phyloP scores from a whole-genome alignment of 2,888 invertebrate genomes.

The Cataglyphis cursor region DNA sequence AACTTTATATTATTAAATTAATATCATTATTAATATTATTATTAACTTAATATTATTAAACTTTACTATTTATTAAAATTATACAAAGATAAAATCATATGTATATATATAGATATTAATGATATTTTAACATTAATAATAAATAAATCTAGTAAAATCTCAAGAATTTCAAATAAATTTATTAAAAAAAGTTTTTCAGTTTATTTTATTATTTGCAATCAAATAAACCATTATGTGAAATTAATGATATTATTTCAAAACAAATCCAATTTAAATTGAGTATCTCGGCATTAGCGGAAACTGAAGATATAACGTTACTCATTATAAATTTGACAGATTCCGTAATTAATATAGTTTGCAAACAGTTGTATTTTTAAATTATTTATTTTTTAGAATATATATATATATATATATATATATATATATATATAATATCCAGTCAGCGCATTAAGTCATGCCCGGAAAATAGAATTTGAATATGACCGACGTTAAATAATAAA shows the following conservation, averaged over 20 bases:
- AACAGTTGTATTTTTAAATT: neutral
- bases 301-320: neutral
- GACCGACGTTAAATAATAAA: neutral
- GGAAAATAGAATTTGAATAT: neutral
- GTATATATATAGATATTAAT: too few relatives aligned
- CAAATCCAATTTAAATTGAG: neutral
- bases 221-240: neutral
- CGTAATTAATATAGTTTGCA: neutral
- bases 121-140: neutral
- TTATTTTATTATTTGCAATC: neutral
- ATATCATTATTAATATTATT: too few relatives aligned
- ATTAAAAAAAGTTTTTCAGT: neutral
- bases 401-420: neutral
- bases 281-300: neutral
- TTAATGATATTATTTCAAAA: neutral
- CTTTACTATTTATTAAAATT: neutral
- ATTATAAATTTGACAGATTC: neutral
- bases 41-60: too few relatives aligned
- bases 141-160: neutral
- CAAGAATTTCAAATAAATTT: neutral
- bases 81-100: neutral
- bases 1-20: too few relatives aligned
- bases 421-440: neutral
- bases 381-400: too few relatives aligned
- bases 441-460: neutral